Evolutionary conservation across 2,888 invertebrate species (phyloP).

Genomic region (Dioctria linearis): DNA sequence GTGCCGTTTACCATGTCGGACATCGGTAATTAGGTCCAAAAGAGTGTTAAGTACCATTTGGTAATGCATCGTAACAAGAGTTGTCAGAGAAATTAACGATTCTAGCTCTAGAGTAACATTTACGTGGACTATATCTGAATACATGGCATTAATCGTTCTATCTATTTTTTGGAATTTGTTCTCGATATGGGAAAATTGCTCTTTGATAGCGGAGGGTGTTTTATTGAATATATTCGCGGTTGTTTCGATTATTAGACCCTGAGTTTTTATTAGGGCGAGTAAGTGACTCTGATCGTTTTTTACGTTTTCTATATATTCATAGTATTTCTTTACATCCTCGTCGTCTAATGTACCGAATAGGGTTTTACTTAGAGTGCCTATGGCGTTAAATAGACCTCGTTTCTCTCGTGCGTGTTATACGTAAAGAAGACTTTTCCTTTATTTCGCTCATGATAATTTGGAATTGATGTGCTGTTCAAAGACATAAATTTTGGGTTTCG

Average conservation of each 20-base stretch:
- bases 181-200: background rate
- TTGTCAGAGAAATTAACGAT: background rate
- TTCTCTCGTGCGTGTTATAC: background rate
- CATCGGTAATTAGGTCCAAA: background rate
- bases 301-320: conserved; percentile 57
- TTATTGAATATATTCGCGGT: conserved; percentile 59
- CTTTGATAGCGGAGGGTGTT: conserved; percentile 7
- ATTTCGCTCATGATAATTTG: background rate
- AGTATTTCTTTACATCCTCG: conserved; percentile 55
- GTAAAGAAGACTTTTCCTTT: background rate
- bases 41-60: background rate
- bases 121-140: too few species aligned
- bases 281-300: conserved; percentile 56
- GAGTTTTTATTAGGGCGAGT: conserved; percentile 57
- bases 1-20: background rate
- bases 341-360: conserved; percentile 37
- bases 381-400: conserved; percentile 32
- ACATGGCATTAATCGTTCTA: background rate
- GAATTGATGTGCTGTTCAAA: too few species aligned
- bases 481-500: too few species aligned
- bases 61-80: background rate
- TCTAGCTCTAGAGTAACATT: background rate
- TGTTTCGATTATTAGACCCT: conserved; percentile 57
- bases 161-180: background rate
- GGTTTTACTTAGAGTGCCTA: background rate